Evolutionary conservation across 1,140 invertebrate genomes (phyloP), one percentile per base, ranked within the genome.

Genomic region (Lysiphlebus fabarum): DNA sequence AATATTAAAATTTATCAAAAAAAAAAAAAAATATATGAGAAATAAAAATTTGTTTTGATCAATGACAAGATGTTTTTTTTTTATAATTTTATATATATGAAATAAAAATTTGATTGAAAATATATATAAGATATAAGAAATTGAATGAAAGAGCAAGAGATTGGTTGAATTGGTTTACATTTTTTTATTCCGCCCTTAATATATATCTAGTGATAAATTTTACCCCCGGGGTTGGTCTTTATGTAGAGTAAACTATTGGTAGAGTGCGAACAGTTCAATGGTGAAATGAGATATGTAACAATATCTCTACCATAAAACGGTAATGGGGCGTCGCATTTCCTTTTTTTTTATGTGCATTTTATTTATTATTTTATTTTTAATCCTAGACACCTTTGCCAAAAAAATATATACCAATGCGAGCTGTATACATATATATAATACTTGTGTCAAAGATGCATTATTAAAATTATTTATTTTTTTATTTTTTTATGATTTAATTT

Each of bases 211-310:
- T 14, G 7, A 40, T 41, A 51, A 11, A 37, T n/a, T 17, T 40
- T 12, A 53, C 38, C 11, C 26, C 14, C 34, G 6, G 58, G 40
- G 49, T 51, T 49, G 45, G 53, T 43, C 53, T 50, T 56, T 54
- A 40, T 53, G 33, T 53, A 26, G 34, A 54, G 53, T 55, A 61
- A 61, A 61, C 59, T 61, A 61, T 61, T 61, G 59, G 59, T 58
- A 58, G 56, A 26, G 17, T 26, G 17, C 17, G 17, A 26, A 26
- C 70, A 72, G 70, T 72, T 79, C 75, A 75, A 77, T 76, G 68
- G 72, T 74, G 76, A 75, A 78, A 77, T 70, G 70, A 55, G 75
- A 78, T 74, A 76, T 70, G 76, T 78, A 78, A 79, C 70, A 76
- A 79, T 67, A 74, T 42, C 17, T 71, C 67, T 61, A 65, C 66